phyloP scores from a whole-genome alignment of 2,797 vertebrate species.

The Iguana delicatissima region DNA sequence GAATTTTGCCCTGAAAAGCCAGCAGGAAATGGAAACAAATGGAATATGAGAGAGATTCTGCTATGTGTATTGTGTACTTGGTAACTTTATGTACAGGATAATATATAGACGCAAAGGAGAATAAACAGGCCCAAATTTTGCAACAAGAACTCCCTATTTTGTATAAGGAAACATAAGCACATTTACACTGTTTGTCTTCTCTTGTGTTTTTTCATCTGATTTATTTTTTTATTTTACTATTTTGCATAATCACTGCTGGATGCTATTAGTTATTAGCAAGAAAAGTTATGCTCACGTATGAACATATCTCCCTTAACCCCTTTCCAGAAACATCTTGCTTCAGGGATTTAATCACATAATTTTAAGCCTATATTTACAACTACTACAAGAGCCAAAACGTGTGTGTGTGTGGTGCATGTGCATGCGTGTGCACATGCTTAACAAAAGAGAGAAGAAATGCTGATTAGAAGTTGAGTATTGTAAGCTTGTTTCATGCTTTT shows the following conservation, averaged over 20 bases:
- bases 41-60: background rate
- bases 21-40: background rate
- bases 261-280: background rate
- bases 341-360: background rate
- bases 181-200: background rate
- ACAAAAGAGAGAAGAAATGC: background rate
- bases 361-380: background rate
- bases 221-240: no score
- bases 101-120: no score
- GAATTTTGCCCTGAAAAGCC: background rate
- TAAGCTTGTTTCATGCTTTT: background rate
- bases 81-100: background rate
- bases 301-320: background rate
- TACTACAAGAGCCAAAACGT: background rate
- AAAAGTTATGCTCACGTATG: background rate
- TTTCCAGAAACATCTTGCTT: background rate
- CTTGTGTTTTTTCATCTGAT: no score
- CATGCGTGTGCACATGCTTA: background rate
- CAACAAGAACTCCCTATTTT: background rate
- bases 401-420: background rate
- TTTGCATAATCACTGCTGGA: background rate
- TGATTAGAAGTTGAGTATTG: background rate
- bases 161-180: background rate
- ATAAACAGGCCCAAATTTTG: background rate
- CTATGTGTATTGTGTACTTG: background rate